Percentiles rank a stretch among this genome's conserved stretches.
phyloP scores from a whole-genome alignment of 2,888 invertebrate species.

The Glaucopsyche alexis region DNA sequence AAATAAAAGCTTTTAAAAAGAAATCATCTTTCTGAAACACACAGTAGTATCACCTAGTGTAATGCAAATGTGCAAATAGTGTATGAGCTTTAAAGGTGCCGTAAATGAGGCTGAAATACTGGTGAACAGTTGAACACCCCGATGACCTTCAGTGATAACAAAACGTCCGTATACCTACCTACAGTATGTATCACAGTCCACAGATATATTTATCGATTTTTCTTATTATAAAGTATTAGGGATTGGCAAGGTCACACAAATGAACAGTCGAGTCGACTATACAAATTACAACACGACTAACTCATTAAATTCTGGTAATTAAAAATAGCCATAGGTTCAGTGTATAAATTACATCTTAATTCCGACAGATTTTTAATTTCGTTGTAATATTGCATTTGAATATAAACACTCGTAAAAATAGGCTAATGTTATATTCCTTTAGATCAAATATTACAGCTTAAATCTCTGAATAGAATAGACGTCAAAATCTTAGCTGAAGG shows the following conservation, averaged over 20 bases:
- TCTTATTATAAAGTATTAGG: not conserved
- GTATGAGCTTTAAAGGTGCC: no score
- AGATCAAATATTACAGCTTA: no score
- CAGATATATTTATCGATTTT: not conserved
- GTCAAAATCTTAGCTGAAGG: not conserved
- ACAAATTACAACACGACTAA: not conserved
- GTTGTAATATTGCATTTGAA: not conserved
- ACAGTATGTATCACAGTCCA: not conserved
- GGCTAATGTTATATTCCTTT: no score
- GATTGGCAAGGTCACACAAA: constrained; percentile 4
- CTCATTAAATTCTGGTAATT: not conserved
- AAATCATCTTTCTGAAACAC: no score
- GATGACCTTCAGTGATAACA: not conserved
- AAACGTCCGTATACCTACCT: not conserved
- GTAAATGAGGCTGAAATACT: not conserved
- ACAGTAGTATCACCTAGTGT: no score
- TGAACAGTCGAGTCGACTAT: not conserved
- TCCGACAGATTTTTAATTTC: not conserved
- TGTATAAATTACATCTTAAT: not conserved
- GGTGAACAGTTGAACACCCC: not conserved
- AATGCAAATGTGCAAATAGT: no score
- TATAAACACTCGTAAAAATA: no score
- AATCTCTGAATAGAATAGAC: not conserved
- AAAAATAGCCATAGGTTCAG: not conserved
- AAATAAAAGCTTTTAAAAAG: no score